These are phyloP conservation scores for Perdita meconis DNA, from an alignment of 2,888 invertebrate genomes.

Conservation along the genomic window DNA sequence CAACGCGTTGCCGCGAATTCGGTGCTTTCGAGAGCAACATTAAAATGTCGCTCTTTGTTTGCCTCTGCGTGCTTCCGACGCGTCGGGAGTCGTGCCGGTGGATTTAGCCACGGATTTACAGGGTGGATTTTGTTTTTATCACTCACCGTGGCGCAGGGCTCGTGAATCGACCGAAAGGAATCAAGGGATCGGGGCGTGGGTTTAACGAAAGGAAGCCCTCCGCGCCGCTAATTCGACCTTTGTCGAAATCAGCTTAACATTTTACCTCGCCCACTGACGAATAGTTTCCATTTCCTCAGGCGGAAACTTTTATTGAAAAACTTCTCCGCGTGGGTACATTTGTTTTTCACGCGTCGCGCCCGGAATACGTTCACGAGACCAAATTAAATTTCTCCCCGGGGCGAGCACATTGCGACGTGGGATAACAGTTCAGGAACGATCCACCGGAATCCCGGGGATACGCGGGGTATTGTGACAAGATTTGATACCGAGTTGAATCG, in stretches of 20 bases:
- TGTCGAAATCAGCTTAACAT: slow-evolving; percentile 12
- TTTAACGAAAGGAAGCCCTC: neutral
- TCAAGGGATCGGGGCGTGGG: neutral
- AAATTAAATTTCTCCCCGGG: slow-evolving; percentile 16
- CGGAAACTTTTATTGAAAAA: slow-evolving; percentile 45
- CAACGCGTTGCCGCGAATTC: neutral
- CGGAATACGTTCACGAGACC: neutral
- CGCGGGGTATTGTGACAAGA: neutral
- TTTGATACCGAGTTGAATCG: slow-evolving; percentile 5
- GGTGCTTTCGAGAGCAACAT: neutral
- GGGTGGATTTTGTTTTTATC: neutral
- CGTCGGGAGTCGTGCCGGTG: neutral
- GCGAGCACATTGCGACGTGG: neutral
- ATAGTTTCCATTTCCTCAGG: neutral
- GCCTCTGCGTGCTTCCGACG: neutral
- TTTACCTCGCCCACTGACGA: slow-evolving; percentile 10
- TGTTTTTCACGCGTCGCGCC: slow-evolving; percentile 9
- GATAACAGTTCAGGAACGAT: neutral
- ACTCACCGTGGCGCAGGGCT: neutral
- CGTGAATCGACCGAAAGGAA: neutral
- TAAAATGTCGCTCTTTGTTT: slow-evolving; percentile 7
- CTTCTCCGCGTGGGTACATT: slow-evolving; percentile 8
- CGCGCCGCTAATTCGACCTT: neutral
- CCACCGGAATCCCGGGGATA: neutral
- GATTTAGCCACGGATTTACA: neutral